Evolutionary conservation across 2,888 invertebrate genomes (phyloP).

Genomic region (Hartigia nigra): DNA sequence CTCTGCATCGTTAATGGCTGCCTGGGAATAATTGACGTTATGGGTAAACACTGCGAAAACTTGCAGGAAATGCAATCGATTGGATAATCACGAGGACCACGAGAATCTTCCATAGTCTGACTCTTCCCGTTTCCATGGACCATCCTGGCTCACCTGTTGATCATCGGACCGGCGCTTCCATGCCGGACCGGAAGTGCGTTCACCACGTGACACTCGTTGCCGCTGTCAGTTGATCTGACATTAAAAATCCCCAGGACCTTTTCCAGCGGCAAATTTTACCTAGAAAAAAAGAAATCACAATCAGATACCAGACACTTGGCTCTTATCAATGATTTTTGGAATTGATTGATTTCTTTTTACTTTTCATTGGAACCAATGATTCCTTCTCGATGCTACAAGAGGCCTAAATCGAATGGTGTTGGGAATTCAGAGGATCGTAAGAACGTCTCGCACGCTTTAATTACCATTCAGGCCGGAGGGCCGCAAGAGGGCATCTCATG

Average conservation of each 20-base stretch:
- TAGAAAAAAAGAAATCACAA: background rate
- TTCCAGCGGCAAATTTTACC: background rate
- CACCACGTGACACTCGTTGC: background rate
- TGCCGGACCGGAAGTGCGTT: background rate
- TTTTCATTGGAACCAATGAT: background rate
- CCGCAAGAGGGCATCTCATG: constrained; percentile 46
- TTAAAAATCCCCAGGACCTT: background rate
- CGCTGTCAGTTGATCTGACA: background rate
- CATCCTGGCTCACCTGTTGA: background rate
- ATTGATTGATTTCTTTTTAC: background rate
- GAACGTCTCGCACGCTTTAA: constrained; percentile 51
- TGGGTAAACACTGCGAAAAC: background rate
- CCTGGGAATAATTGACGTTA: constrained; percentile 7
- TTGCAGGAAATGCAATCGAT: background rate
- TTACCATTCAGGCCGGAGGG: constrained; percentile 52
- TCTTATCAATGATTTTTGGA: background rate
- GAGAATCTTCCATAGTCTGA: background rate
- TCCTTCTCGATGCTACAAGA: background rate
- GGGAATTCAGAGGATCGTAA: constrained; percentile 45
- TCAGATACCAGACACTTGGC: background rate
- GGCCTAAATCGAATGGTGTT: constrained; percentile 21
- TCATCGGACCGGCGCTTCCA: background rate
- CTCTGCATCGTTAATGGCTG: background rate
- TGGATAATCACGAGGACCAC: background rate
- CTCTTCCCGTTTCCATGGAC: background rate